phyloP scores from a whole-genome alignment of 1,140 invertebrate genomes.

The Zaprionus africanus region DNA sequence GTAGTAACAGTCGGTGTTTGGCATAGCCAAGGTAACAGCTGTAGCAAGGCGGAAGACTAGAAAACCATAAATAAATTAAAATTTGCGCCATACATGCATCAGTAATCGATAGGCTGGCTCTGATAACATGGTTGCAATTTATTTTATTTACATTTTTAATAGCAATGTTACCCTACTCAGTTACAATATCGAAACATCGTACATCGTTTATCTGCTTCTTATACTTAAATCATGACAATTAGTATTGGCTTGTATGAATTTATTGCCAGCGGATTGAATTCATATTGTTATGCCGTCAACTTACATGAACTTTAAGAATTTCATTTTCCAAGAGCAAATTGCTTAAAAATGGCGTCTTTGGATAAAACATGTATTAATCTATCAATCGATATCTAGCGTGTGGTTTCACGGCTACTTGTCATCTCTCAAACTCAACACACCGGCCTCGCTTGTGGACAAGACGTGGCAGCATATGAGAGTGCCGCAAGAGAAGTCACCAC shows the following conservation, averaged over 20 bases:
- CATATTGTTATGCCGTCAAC: slow-evolving; percentile 23
- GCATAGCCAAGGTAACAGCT: slow-evolving; percentile 86
- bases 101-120: slow-evolving; percentile 20
- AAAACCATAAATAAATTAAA: slow-evolving; percentile 7
- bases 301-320: slow-evolving; percentile 76
- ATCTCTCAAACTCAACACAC: slow-evolving; percentile 52
- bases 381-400: slow-evolving; percentile 32
- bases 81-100: background rate
- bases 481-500: slow-evolving; percentile 44
- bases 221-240: background rate
- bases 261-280: background rate
- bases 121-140: background rate
- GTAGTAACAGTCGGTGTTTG: slow-evolving; percentile 87
- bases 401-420: slow-evolving; percentile 21
- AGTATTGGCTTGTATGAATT: background rate
- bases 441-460: slow-evolving; percentile 59
- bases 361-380: slow-evolving; percentile 67
- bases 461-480: slow-evolving; percentile 67
- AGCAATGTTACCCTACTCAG: slow-evolving; percentile 12
- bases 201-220: slow-evolving; percentile 6
- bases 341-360: slow-evolving; percentile 74
- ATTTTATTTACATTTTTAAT: background rate
- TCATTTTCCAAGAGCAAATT: slow-evolving; percentile 67
- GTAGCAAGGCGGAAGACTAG: slow-evolving; percentile 58
- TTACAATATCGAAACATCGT: slow-evolving; percentile 19